Percentiles rank a stretch among this genome's conserved stretches.
These are phyloP conservation scores for Athetis lepigone DNA, from an alignment of 2,888 invertebrate genomes.

Conservation along the genomic window DNA sequence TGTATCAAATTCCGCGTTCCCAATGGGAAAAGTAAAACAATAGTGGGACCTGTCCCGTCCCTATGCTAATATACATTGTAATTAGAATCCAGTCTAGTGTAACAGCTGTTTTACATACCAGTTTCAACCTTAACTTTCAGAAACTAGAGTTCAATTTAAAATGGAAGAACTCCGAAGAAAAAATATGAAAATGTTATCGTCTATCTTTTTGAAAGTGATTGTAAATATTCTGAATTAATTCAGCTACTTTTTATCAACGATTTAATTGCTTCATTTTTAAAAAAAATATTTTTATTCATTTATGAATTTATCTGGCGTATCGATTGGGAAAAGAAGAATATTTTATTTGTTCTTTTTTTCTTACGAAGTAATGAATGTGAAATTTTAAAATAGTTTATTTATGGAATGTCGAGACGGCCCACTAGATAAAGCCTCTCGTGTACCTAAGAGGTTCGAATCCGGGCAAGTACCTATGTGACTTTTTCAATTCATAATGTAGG, in stretches of 20 bases:
- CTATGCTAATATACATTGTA: conserved; percentile 61
- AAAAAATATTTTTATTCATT: conserved; percentile 10
- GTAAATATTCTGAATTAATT: conserved; percentile 32
- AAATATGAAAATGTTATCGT: conserved; percentile 33
- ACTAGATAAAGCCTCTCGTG: no score
- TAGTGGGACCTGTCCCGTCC: conserved; percentile 60
- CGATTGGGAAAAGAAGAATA: conserved; percentile 17
- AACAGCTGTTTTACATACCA: conserved; percentile 26
- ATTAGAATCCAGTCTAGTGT: conserved; percentile 59
- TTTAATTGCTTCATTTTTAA: conserved; percentile 38
- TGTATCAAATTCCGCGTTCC: conserved; percentile 61
- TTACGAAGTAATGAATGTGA: no score
- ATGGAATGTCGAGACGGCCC: no score
- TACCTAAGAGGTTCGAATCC: no score
- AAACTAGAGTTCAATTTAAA: conserved; percentile 7
- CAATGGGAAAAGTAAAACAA: conserved; percentile 65
- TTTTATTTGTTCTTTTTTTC: no score
- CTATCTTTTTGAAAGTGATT: conserved; percentile 47
- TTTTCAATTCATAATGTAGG: no score
- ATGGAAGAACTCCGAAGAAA: neutral
- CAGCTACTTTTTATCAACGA: conserved; percentile 26
- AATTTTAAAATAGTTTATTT: no score
- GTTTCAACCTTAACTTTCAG: conserved; percentile 33
- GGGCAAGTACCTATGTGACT: no score
- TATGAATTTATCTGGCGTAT: conserved; percentile 15